Base-by-base conservation (phyloP, 1,140 invertebrate genomes). In the Zelostemma sp. region DNA sequence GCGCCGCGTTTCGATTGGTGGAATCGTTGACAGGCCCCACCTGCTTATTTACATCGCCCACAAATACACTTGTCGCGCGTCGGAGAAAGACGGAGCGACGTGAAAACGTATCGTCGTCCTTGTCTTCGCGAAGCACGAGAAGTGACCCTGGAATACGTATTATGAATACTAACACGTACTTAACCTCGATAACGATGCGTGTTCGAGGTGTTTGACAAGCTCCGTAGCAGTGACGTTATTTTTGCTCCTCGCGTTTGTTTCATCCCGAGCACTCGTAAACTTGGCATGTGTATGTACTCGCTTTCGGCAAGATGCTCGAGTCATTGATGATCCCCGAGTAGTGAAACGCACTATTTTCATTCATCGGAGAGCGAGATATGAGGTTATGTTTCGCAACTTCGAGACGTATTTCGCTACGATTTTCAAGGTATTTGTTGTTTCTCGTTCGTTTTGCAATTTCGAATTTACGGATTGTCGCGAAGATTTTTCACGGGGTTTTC, bases 321-420 rank as follows among this genome's bases (percentile, higher is more conserved):
- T 51, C 21, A 40, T 12, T 47, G 33, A 35, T 61, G 47, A 40
- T 65, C n/a, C n/a, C n/a, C n/a, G n/a, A n/a, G n/a, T n/a, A n/a
- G n/a, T n/a, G n/a, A 68, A 68, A 68, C 61, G 68, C 57, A 68
- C 46, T 47, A 56, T 55, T 62, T 68, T 65, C 61, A 68, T 68
- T 72, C 53, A 68, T 72, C 54, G 45, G 35, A 48, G 33, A 31
- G 21, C 19, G 17, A 45, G 47, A 57, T 17, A 28, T 28, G 59
- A 21, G 73, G 63, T 73, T 66, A 74, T 70, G 68, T 66, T 59
- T 66, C 50, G 67, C 46, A 65, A 72, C 40, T 57, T 47, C 8
- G 48, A 62, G 58, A 64, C 40, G 51, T 59, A 38, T 60, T 57
- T 46, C 43, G 6, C 14, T 19, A 21, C 15, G 35, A 33, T 21